phyloP scores from a whole-genome alignment of 2,113 vertebrate genomes.

The Corythaixoides concolor region DNA sequence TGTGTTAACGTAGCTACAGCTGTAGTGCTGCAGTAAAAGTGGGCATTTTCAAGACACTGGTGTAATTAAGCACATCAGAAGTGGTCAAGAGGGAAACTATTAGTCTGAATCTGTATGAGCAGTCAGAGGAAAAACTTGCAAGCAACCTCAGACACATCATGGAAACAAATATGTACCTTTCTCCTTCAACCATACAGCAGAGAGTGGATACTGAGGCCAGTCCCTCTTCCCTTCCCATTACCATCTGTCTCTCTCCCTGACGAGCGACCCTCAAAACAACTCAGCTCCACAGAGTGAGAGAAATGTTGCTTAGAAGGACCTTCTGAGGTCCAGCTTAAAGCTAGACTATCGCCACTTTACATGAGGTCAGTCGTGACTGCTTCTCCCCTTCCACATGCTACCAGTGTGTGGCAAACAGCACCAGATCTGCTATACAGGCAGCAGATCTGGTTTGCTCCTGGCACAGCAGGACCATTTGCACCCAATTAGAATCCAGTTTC shows the following conservation, averaged over 20 bases:
- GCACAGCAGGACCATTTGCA: not conserved
- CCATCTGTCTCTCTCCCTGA: not conserved
- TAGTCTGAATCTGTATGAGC: not conserved
- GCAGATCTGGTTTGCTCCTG: not conserved
- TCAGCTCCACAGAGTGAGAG: not conserved
- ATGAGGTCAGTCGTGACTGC: not conserved
- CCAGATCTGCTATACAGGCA: not conserved
- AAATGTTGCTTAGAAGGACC: not conserved
- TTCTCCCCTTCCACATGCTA: not conserved
- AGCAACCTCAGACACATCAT: not conserved
- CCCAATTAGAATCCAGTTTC: not conserved
- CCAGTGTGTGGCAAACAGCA: not conserved
- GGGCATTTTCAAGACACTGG: not conserved
- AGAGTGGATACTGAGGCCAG: not conserved
- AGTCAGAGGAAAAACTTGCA: not conserved
- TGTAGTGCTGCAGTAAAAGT: not conserved
- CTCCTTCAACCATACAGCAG: not conserved
- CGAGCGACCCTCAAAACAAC: not conserved
- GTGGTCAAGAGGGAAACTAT: not conserved
- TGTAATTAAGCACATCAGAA: not conserved
- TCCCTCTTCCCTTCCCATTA: not conserved
- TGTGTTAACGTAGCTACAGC: not conserved
- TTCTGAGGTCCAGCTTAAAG: not conserved
- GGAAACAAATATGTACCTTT: not conserved
- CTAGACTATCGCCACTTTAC: not conserved